Base-by-base conservation (phyloP, 2,113 vertebrate genomes). In the Uropsilus gracilis region DNA sequence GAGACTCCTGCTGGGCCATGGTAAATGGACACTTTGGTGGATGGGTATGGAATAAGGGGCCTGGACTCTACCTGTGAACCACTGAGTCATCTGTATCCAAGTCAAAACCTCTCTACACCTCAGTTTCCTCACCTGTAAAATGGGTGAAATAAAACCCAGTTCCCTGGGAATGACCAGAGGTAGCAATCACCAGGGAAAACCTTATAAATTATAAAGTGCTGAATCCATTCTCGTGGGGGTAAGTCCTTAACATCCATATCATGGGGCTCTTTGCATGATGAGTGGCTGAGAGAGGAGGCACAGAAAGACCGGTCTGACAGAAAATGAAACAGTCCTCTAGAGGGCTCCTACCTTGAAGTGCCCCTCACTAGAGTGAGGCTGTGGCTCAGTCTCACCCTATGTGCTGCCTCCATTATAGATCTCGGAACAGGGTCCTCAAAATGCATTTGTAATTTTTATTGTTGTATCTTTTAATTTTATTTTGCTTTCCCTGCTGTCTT, bases 401-500 rank as follows among this genome's bases (percentile, higher is more conserved):
- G 72, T 8, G 0, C 90, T 91, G 76, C 88, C 95, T 98, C 96
- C 96, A 94, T 97, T 97, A 96, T 64, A 95, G 86, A 71, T 93
- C 76, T 69, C 1, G 16, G 97, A 92, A 86, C 97, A 28, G 94
- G 10, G 16, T 94, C 95, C 82, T 97, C 18, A 92, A 97, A 93
- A 97, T 98, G 98, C 98, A 98, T 98, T 98, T 98, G 98, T 98
- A 98, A 98, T 98, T 98, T 98, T 98, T 98, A 98, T 98, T 98
- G 98, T 98, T 98, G 98, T 98, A 98, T 98, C 98, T 98, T 98
- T 98, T 98, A 98, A 98, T 98, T 98, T 98, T 98, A 98, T 98
- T 98, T 98, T 98, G 98, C 98, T 98, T 97, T 98, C 97, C 98
- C 97, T 32, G 97, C 98, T 98, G 98, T 97, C 98, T 98, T 82